Percentiles rank a stretch among this genome's conserved stretches.
These are phyloP conservation scores for Odontamblyopus rebecca DNA, from an alignment of 2,797 vertebrate genomes.

Conservation along the genomic window DNA sequence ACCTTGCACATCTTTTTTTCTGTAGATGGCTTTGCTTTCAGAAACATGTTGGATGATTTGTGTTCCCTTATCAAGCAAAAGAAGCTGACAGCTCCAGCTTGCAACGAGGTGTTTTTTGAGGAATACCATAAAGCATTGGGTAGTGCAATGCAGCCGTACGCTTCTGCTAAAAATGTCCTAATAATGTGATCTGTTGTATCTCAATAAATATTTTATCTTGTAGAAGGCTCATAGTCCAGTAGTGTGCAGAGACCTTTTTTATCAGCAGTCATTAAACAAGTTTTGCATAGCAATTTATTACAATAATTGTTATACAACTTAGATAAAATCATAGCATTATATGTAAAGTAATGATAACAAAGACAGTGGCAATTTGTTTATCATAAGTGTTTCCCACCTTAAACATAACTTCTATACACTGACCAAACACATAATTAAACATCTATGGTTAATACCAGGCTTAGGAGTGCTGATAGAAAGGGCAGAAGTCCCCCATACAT, in stretches of 20 bases:
- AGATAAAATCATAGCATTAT: slow-evolving; percentile 6
- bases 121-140: slow-evolving; percentile 83
- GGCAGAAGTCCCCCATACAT: slow-evolving; percentile 35
- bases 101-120: slow-evolving; percentile 76
- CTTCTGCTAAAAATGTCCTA: slow-evolving; percentile 88
- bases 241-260: background rate
- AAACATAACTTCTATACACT: background rate
- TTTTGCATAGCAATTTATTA: slow-evolving; percentile 7
- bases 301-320: background rate
- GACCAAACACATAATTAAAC: background rate
- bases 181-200: slow-evolving; percentile 75
- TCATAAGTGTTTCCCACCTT: background rate
- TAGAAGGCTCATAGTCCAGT: slow-evolving; percentile 42
- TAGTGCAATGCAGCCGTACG: slow-evolving; percentile 82
- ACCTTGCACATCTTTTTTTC: background rate
- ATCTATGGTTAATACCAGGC: slow-evolving; percentile 33
- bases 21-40: slow-evolving; percentile 61
- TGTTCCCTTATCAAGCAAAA: slow-evolving; percentile 81
- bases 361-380: background rate
- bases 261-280: slow-evolving; percentile 23
- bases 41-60: slow-evolving; percentile 83
- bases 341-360: too few relatives aligned
- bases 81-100: slow-evolving; percentile 80
- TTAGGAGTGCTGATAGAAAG: slow-evolving; percentile 49
- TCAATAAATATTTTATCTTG: slow-evolving; percentile 34